Evolutionary conservation across 2,113 vertebrate species (phyloP), one percentile per base, ranked within the genome.

Genomic region (Crocuta crocuta): DNA sequence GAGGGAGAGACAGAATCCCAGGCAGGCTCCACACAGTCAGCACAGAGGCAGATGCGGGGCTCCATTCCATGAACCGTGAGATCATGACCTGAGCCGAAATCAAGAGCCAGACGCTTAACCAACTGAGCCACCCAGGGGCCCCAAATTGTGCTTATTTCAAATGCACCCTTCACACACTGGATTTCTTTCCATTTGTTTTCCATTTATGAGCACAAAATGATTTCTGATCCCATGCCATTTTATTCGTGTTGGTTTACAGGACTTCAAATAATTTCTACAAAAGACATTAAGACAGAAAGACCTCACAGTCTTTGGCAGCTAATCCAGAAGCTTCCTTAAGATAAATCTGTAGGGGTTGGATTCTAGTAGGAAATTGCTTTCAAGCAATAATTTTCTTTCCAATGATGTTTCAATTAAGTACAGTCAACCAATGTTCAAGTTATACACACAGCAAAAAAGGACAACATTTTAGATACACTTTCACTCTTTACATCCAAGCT

Each of bases 401-500:
- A 65, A 84, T 80, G 43, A 88, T 94, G 58, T 82, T 95, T 96
- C 92, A 88, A 88, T 90, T 96, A 76, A 78, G 82, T 33, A 88
- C 17, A 82, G 28, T 73, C 5, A 13, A 95, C 70, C 61, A 33
- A 87, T 95, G 53, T 96, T 98, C 80, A 94, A 68, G 21, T 85
- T 95, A 71, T 65, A 79, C 4, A 3, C 96, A 55, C 10, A 96
- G 71, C 31, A 79, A 89, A 68, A 50, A 11, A 19, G 82, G 17
- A 53, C n/a, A 95, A 66, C 79, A 95, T 97, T 96, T 85, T 78
- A 95, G 70, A 94, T 93, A 96, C 96, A 97, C 97, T 97, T 97
- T 79, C 83, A 97, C 89, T 98, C 96, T 97, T 97, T 96, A 96
- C 48, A 58, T 95, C 94, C 26, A 66, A 85, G 35, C 91, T 89